Conservation (phyloP, 2,113 vertebrate genomes). For the Cyprichromis sp. region DNA sequence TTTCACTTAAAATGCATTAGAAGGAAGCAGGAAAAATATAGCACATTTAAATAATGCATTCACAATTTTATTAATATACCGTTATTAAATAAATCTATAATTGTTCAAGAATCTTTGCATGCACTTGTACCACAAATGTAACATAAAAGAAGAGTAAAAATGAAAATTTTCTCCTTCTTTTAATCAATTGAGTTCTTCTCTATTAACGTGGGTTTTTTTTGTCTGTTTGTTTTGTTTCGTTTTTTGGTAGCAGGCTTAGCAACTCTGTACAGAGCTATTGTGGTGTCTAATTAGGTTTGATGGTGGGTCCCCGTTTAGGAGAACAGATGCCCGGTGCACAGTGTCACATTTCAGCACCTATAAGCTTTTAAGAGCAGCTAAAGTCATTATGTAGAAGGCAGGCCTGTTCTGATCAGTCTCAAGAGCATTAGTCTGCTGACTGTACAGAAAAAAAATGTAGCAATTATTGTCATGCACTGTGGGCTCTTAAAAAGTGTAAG, state of each 20-base stretch:
- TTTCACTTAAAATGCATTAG: neutral
- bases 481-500: neutral
- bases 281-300: slow-evolving; percentile 46
- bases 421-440: neutral
- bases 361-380: slow-evolving; percentile 46
- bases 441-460: neutral
- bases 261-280: slow-evolving; percentile 37
- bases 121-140: neutral
- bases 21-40: neutral
- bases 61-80: neutral
- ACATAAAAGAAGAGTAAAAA: neutral
- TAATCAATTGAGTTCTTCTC: neutral
- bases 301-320: slow-evolving; percentile 10
- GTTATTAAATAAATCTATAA: neutral
- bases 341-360: slow-evolving; percentile 40
- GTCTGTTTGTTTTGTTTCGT: neutral
- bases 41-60: neutral
- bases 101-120: neutral
- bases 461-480: neutral
- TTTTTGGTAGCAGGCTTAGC: neutral
- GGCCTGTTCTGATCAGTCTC: neutral
- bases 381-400: slow-evolving; percentile 17
- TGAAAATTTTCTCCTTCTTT: neutral
- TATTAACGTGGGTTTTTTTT: neutral
- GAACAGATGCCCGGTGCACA: slow-evolving; percentile 38